A percentile compares a stretch with the other conserved stretches of the same genome.
Evolutionary conservation across 2,797 vertebrate species (phyloP).

Genomic region (Phoxinus dragarum): DNA sequence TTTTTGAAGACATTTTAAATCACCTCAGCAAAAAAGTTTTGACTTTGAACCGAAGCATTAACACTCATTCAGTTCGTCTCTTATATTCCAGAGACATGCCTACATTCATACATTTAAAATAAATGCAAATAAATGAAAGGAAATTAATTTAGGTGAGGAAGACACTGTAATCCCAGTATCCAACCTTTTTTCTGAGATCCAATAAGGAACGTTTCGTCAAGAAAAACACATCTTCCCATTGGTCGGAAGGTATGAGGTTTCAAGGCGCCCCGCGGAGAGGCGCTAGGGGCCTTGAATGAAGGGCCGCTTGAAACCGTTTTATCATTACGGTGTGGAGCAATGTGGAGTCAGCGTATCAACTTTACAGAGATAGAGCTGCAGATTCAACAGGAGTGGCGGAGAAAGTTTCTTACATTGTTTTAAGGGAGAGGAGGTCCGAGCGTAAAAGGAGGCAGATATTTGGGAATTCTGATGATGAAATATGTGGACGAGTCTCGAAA

Average conservation of each 20-base stretch:
- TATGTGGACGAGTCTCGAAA: conserved; percentile 42
- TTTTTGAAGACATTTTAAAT: neutral
- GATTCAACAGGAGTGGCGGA: conserved; percentile 38
- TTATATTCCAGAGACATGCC: neutral
- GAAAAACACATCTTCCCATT: conserved; percentile 78
- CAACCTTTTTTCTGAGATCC: conserved; percentile 60
- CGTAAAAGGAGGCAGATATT: neutral
- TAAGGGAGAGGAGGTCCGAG: neutral
- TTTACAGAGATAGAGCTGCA: conserved; percentile 47
- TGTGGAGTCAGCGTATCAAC: conserved; percentile 61
- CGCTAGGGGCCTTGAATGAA: conserved; percentile 75
- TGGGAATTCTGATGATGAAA: conserved; percentile 25
- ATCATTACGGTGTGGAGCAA: conserved; percentile 59
- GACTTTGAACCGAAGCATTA: neutral
- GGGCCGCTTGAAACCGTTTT: conserved; percentile 70
- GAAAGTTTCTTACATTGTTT: conserved; percentile 34
- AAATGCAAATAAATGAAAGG: neutral
- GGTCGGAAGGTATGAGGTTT: conserved; percentile 60
- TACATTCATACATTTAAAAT: conserved; percentile 22
- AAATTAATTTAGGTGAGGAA: conserved; percentile 4
- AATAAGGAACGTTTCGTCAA: conserved; percentile 65
- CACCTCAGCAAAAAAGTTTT: neutral
- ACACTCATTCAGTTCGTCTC: neutral
- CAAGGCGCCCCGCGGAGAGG: conserved; percentile 66
- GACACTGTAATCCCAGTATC: conserved; percentile 43